Conservation (phyloP, 2,888 invertebrate species). For the Drosophila seclusa region DNA sequence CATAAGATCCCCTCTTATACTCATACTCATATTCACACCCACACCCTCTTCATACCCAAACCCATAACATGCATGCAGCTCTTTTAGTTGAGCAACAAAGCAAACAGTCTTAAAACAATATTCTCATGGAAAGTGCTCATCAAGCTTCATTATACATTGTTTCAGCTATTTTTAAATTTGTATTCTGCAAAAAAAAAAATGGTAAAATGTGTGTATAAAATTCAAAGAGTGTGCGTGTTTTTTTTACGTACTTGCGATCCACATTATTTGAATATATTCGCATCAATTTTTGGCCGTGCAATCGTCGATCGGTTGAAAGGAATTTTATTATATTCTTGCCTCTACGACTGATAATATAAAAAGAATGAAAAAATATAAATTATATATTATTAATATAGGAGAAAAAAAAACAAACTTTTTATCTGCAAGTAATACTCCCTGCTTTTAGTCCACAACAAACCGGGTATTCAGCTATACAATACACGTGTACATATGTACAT, state of each 20-base stretch:
- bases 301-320: too few relatives aligned
- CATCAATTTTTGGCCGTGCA: too few relatives aligned
- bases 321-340: neutral
- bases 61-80: conserved; percentile 7
- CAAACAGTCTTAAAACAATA: conserved; percentile 20
- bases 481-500: too few relatives aligned
- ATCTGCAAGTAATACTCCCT: neutral
- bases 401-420: neutral
- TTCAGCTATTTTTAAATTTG: conserved; percentile 8
- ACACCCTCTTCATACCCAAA: neutral
- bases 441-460: too few relatives aligned
- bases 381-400: neutral
- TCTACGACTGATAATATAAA: too few relatives aligned
- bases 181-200: neutral
- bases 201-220: neutral
- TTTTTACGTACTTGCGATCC: too few relatives aligned
- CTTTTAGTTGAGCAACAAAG: neutral
- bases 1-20: conserved; percentile 7
- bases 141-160: conserved; percentile 49
- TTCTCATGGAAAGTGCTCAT: conserved; percentile 37
- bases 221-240: neutral
- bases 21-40: neutral
- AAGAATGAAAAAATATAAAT: neutral
- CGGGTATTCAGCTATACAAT: neutral
- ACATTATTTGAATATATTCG: too few relatives aligned